Evolutionary conservation across 2,113 vertebrate genomes (phyloP).

Genomic region (Ammodytes marinus): DNA sequence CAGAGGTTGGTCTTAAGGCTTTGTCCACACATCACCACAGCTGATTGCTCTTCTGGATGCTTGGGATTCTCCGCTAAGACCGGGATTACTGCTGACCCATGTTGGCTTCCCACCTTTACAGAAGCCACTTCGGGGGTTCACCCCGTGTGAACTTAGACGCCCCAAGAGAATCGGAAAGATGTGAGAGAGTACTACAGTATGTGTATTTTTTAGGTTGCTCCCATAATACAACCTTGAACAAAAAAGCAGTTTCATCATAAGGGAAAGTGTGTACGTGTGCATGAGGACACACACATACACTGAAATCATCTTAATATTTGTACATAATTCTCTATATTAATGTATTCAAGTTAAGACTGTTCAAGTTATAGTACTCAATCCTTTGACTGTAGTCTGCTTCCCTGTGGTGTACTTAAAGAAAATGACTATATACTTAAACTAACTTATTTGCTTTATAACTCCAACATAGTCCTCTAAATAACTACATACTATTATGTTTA

Average conservation of each 20-base stretch:
- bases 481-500: neutral
- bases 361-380: neutral
- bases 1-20: constrained; percentile 66
- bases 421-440: neutral
- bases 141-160: constrained; percentile 31
- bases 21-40: constrained; percentile 77
- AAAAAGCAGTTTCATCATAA: neutral
- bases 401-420: neutral
- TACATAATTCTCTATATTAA: no score
- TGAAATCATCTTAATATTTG: neutral
- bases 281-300: neutral
- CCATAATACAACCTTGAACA: constrained; percentile 20
- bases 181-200: neutral
- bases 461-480: neutral
- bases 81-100: constrained; percentile 76
- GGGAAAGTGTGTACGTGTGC: neutral
- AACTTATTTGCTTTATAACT: neutral
- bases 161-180: constrained; percentile 32
- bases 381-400: neutral
- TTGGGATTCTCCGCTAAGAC: constrained; percentile 80
- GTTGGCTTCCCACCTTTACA: constrained; percentile 68
- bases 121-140: constrained; percentile 37
- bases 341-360: neutral
- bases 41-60: constrained; percentile 77
- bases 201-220: neutral